These are phyloP conservation scores for Melopsittacus undulatus DNA, from an alignment of 2,797 vertebrate species.

Conservation along the genomic window DNA sequence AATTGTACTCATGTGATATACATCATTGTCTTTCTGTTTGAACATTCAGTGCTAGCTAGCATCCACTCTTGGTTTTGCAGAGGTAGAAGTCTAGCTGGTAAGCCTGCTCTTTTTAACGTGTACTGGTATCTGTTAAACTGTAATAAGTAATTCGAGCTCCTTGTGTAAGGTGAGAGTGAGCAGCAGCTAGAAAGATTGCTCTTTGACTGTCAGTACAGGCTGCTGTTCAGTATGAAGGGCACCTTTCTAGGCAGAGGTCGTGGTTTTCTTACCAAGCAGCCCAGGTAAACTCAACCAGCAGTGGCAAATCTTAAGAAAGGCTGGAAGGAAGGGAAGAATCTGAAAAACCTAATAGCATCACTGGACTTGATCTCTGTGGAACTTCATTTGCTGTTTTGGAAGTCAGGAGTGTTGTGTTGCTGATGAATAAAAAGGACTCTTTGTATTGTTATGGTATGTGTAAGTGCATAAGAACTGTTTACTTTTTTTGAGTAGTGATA, in stretches of 20 bases:
- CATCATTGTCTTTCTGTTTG: fast-evolving
- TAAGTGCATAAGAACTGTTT: background rate
- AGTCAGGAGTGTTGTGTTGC: background rate
- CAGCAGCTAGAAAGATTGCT: background rate
- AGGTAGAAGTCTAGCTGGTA: background rate
- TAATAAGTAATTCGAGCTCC: conserved; percentile 33
- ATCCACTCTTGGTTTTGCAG: background rate
- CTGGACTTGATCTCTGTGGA: background rate
- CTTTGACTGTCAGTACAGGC: background rate
- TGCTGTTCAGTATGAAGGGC: background rate
- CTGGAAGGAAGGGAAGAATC: background rate
- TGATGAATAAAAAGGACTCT: background rate
- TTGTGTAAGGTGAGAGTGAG: background rate
- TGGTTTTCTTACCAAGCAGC: fast-evolving
- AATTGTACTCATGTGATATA: background rate
- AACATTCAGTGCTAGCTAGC: background rate
- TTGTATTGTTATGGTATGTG: fast-evolving
- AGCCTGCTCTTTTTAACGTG: background rate
- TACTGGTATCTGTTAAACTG: background rate
- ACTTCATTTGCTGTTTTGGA: background rate
- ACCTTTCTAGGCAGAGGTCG: background rate
- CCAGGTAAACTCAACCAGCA: background rate
- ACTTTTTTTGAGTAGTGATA: background rate
- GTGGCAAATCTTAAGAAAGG: background rate
- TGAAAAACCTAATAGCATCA: background rate